These are phyloP conservation scores for Cantharis rufa DNA, from an alignment of 2,888 invertebrate species.

Conservation along the genomic window DNA sequence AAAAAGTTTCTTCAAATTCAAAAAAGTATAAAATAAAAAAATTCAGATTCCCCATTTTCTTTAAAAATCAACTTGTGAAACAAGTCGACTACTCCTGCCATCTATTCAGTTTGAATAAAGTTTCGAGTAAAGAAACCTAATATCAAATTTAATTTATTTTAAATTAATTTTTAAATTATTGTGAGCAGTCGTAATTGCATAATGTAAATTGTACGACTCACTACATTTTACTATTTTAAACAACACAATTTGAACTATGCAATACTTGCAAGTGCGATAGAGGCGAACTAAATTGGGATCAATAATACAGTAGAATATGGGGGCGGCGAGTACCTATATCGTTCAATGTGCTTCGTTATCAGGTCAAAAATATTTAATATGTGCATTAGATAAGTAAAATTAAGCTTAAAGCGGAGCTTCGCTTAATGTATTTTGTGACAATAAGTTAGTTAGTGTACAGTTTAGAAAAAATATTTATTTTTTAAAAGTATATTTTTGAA, in stretches of 20 bases:
- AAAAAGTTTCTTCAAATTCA: no score
- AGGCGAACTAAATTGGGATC: slow-evolving; percentile 19
- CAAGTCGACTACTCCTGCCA: background rate
- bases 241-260: background rate
- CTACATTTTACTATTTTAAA: background rate
- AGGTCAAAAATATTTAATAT: slow-evolving; percentile 25
- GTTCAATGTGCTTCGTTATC: slow-evolving; percentile 28
- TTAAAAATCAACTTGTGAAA: no score
- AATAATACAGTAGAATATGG: slow-evolving; percentile 31
- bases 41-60: no score
- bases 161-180: background rate
- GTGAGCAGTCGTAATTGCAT: background rate
- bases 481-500: background rate
- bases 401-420: slow-evolving; percentile 3
- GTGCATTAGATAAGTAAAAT: slow-evolving; percentile 27
- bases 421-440: background rate
- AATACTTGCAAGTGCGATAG: background rate
- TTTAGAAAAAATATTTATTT: background rate
- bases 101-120: background rate
- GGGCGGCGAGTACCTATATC: slow-evolving; percentile 28
- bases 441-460: background rate
- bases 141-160: background rate
- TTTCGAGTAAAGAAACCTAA: background rate
- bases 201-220: no score
- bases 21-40: no score